Evolutionary conservation across 2,113 vertebrate genomes (phyloP), one percentile per base, ranked within the genome.

Genomic region (Falco punctatus): DNA sequence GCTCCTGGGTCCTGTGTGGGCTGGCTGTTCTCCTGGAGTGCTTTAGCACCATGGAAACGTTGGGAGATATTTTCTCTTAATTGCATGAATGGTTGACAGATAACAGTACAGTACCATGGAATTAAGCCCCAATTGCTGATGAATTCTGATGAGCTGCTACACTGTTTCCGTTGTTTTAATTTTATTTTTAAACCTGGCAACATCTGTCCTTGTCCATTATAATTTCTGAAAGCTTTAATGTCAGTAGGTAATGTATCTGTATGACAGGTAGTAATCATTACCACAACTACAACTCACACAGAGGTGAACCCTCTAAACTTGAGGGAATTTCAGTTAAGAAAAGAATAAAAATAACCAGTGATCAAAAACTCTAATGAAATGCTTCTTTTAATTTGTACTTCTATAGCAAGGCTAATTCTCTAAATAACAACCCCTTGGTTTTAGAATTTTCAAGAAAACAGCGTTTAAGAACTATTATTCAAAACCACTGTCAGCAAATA

Each of bases 11-110:
- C 97, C 94, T 97, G 97, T 98, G 98, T 98, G 98, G 98, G 98
- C 96, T 98, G 98, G 91, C 89, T 97, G 95, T 84, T 98, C 98
- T 95, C 95, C 94, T 96, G 95, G 92, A 98, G 97, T 88, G 96
- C 97, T 97, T 84, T 74, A 97, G 96, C 95, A 96, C 98, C 98
- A 98, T 98, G 98, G 98, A 98, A 98, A 98, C 97, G 4, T 95
- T 94, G 66, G 94, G 93, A 98, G 97, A 97, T 97, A 97, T 97
- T 97, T 98, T 96, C 94, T 97, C 86, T 95, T 98, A 97, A 97
- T 96, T 97, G 92, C 97, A 95, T 95, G 97, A 98, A 97, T 96
- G 95, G 97, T 59, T 98, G 98, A 97, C 98, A 98, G 98, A 97
- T 97, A 98, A 85, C 92, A 94, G 96, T 92, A 92, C 95, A 88